Conservation (phyloP, 1,140 invertebrate species). For the Anastrepha obliqua region DNA sequence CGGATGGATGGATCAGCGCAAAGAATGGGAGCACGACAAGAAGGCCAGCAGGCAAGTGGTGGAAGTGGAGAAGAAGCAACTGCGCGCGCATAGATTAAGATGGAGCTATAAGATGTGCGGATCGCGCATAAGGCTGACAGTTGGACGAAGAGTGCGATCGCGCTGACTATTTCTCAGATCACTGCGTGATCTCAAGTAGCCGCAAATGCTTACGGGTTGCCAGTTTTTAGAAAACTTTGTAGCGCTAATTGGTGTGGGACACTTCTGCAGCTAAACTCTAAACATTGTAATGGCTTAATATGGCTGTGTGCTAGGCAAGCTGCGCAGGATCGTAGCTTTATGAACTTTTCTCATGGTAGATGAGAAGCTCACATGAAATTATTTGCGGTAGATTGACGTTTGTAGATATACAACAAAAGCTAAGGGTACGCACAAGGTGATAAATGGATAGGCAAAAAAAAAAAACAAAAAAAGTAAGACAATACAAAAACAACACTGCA, state of each 20-base stretch:
- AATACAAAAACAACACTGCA: not conserved
- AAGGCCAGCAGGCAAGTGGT: not conserved
- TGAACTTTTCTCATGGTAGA: not conserved
- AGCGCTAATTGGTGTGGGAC: constrained; percentile 34
- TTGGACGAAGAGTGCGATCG: not conserved
- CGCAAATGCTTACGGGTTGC: not conserved
- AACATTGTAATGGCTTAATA: constrained; percentile 16
- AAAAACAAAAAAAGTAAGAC: not conserved
- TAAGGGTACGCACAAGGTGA: not conserved
- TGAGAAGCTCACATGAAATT: not conserved
- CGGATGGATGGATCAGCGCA: not conserved
- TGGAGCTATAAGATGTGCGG: not conserved
- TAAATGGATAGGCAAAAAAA: not conserved
- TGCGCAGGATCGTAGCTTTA: constrained; percentile 10
- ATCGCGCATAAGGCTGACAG: not conserved
- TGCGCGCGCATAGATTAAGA: not conserved
- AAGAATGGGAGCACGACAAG: not conserved
- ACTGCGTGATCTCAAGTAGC: not conserved
- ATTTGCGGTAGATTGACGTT: not conserved
- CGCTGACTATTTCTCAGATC: not conserved
- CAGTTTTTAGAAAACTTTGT: constrained; percentile 35
- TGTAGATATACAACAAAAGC: not conserved
- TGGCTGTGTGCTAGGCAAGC: not conserved
- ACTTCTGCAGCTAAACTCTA: not conserved
- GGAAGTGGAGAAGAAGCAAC: not conserved